These are phyloP conservation scores for Crotalus helleri DNA, from an alignment of 2,113 vertebrate genomes.

Conservation along the genomic window DNA sequence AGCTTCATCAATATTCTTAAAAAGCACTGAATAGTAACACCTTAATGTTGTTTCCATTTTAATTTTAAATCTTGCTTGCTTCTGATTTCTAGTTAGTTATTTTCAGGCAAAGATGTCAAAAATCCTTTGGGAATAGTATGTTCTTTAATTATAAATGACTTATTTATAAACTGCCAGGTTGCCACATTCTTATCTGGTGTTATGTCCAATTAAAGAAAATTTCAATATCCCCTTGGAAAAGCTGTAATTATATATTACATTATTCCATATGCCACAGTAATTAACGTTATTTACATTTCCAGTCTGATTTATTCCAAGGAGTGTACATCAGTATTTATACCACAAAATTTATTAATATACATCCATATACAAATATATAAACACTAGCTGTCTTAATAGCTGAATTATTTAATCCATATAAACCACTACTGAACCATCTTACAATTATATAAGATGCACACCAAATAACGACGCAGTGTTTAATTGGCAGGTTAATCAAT, in stretches of 20 bases:
- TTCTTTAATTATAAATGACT: conserved; percentile 28
- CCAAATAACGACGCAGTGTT: background rate
- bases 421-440: background rate
- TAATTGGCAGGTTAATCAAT: conserved; percentile 16
- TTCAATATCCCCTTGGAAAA: conserved; percentile 25
- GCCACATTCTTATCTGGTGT: conserved; percentile 18
- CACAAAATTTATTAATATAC: conserved; percentile 2
- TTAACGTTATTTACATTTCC: conserved; percentile 27
- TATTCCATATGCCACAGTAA: conserved; percentile 33
- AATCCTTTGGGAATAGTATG: background rate
- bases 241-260: conserved; percentile 26
- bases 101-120: conserved; percentile 7
- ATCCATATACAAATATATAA: background rate
- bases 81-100: background rate
- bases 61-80: background rate
- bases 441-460: background rate
- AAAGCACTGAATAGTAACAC: background rate
- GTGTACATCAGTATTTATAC: conserved; percentile 4
- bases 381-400: background rate
- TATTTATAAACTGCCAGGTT: conserved; percentile 29
- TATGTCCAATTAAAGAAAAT: conserved; percentile 30
- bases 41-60: background rate
- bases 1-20: background rate
- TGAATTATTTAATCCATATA: background rate
- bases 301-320: conserved; percentile 2